Evolutionary conservation across 2,888 invertebrate genomes (phyloP).

Genomic region (Arctia plantaginis): DNA sequence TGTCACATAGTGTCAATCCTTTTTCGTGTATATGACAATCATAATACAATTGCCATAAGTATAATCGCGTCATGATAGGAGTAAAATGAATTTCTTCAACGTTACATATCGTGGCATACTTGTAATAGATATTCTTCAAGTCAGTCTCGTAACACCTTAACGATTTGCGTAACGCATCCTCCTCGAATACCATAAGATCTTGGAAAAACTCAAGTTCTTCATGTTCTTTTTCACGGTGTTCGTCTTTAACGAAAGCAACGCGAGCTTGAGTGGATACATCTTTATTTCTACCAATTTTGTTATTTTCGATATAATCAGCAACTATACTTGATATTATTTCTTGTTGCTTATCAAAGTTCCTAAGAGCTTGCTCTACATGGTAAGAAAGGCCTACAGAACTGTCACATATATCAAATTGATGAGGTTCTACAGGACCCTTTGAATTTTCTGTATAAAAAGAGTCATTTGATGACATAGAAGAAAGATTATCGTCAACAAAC

Average conservation of each 20-base stretch:
- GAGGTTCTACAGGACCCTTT: slow-evolving; percentile 51
- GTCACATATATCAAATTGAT: slow-evolving; percentile 68
- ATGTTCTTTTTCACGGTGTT: slow-evolving; percentile 22
- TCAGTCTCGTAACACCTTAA: slow-evolving; percentile 79
- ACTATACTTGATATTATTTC: slow-evolving; percentile 66
- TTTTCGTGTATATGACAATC: slow-evolving; percentile 84
- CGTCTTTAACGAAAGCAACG: slow-evolving; percentile 36
- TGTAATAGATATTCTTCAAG: slow-evolving; percentile 82
- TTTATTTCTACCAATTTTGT: slow-evolving; percentile 34
- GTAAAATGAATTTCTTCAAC: slow-evolving; percentile 68
- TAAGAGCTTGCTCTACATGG: slow-evolving; percentile 75
- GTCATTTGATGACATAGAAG: slow-evolving; percentile 42
- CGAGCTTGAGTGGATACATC: slow-evolving; percentile 8
- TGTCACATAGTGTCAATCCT: slow-evolving; percentile 81
- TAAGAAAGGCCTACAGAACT: slow-evolving; percentile 76
- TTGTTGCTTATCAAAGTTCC: slow-evolving; percentile 68
- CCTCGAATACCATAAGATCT: slow-evolving; percentile 75
- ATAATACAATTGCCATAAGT: slow-evolving; percentile 87
- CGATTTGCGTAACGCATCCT: slow-evolving; percentile 76
- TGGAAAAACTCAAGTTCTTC: slow-evolving; percentile 43
- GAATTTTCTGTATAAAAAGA: slow-evolving; percentile 39
- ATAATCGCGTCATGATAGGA: slow-evolving; percentile 82
- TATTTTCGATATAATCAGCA: slow-evolving; percentile 68
- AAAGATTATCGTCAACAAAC: slow-evolving; percentile 84
- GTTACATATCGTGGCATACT: slow-evolving; percentile 82